Evolutionary conservation across 2,113 vertebrate genomes (phyloP).

Genomic region (Pelusios castaneus): DNA sequence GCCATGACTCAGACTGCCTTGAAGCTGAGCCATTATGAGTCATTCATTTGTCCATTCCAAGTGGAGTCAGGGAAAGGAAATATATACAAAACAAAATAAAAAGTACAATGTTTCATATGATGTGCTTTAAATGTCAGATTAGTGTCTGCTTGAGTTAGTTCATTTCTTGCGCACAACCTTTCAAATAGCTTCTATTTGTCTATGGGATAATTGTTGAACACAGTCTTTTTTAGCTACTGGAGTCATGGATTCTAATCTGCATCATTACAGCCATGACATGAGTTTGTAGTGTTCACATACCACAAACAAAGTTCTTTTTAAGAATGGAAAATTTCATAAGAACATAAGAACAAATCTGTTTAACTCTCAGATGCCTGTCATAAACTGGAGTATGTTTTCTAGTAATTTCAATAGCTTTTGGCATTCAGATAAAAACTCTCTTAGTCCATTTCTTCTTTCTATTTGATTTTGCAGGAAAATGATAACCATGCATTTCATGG

Average conservation of each 20-base stretch:
- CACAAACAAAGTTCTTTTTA: background rate
- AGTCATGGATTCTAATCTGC: background rate
- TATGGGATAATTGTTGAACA: background rate
- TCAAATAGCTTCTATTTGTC: background rate
- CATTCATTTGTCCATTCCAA: background rate
- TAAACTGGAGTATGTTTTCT: constrained; percentile 19
- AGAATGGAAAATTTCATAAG: background rate
- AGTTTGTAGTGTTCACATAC: background rate
- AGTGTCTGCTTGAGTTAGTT: constrained; percentile 28
- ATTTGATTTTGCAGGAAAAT: background rate
- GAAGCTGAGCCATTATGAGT: constrained; percentile 23
- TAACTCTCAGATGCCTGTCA: background rate
- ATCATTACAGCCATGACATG: background rate
- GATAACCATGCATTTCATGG: background rate
- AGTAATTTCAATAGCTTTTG: constrained; percentile 6
- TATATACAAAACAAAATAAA: constrained; percentile 36
- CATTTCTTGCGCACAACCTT: background rate
- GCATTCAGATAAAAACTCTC: constrained; percentile 25
- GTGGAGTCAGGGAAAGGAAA: background rate
- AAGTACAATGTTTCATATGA: constrained; percentile 31
- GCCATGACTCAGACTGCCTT: background rate
- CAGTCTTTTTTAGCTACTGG: constrained; percentile 7
- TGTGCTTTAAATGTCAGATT: constrained; percentile 45
- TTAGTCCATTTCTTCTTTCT: constrained; percentile 20
- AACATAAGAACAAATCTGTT: background rate